Base-by-base conservation (phyloP, 2,888 invertebrate species). In the Cephus sareptanus region DNA sequence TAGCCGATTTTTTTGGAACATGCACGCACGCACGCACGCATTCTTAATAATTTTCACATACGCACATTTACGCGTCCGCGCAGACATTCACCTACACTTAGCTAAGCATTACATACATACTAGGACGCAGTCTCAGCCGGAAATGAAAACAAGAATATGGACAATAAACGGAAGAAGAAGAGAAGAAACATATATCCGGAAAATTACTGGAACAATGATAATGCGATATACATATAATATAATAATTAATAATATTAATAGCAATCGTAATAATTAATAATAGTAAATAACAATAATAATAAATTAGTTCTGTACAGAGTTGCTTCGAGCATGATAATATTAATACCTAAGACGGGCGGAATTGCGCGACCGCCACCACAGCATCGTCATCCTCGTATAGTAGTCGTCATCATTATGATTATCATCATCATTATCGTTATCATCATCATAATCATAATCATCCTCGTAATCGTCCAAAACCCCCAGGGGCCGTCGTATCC, bases 251-350 rank as follows among this genome's bases (percentile, higher is more conserved):
- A 82, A 84, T 85, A 83, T 76, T 85, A 84, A 83, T 85, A 82
- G 84, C 85, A 83, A 86, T 87, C 87, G 81, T 87, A 87, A 85
- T 85, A 81, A 79, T 80, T 69, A 79, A 85, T 88, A 88, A 86
- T 87, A 87, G 89, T 89, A 90, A 88, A 90, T 90, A 90, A 90
- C 89, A 90, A 90, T 89, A 88, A 91, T 90, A 91, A 91, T 91
- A 91, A 91, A 91, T 91, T 90, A 91, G 90, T 91, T 91, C 90
- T 91, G 91, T 91, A 91, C 91, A 91, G 86, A 87, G 88, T 85
- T 88, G 89, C 88, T 86, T 89, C 87, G 88, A 89, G 89, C 88
- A 86, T 85, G 83, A 87, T 87, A 89, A 88, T 89, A 90, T 83
- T 82, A 83, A 84, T 81, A 84, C 80, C 80, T 84, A 84, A 71